A percentile compares a stretch with the other conserved stretches of the same genome.
phyloP scores from a whole-genome alignment of 30 jellyfish, hydroid and myxozoan species.

The Mastigias papua region DNA sequence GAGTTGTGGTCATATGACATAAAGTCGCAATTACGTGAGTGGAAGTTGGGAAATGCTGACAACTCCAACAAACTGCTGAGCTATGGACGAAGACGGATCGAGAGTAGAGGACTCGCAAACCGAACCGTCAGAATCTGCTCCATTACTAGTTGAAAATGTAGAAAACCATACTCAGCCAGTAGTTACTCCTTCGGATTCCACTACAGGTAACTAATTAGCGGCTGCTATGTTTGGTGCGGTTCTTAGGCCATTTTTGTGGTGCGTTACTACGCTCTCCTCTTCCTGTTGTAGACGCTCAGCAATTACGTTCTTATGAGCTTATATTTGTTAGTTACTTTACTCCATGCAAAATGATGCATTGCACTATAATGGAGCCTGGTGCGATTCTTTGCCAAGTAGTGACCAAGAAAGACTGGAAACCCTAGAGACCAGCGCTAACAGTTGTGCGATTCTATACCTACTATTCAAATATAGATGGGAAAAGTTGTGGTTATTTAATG shows the following conservation, averaged over 20 bases:
- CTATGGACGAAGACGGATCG: slow-evolving; percentile 1
- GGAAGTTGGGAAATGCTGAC: background rate
- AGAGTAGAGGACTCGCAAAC: background rate
- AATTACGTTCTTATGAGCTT: background rate
- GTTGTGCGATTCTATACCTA: too few relatives aligned
- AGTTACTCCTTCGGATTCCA: background rate
- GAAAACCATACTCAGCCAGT: slow-evolving; percentile 10
- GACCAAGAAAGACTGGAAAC: too few relatives aligned
- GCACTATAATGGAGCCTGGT: too few relatives aligned
- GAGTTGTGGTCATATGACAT: slow-evolving; percentile 30
- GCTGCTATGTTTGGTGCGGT: background rate
- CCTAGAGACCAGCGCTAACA: too few relatives aligned
- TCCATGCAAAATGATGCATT: too few relatives aligned
- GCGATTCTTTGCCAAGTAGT: too few relatives aligned
- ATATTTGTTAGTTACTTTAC: too few relatives aligned
- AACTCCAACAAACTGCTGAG: background rate
- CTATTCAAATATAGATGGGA: too few relatives aligned
- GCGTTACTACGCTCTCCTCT: background rate
- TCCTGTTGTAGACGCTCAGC: background rate
- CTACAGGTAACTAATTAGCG: slow-evolving; percentile 27
- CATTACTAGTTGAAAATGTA: background rate
- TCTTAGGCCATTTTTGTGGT: background rate
- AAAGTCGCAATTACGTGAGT: background rate
- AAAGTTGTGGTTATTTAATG: too few relatives aligned
- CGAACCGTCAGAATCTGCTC: slow-evolving; percentile 23